Conservation (phyloP, 2,888 invertebrate genomes). For the Hyppa rectilinea region DNA sequence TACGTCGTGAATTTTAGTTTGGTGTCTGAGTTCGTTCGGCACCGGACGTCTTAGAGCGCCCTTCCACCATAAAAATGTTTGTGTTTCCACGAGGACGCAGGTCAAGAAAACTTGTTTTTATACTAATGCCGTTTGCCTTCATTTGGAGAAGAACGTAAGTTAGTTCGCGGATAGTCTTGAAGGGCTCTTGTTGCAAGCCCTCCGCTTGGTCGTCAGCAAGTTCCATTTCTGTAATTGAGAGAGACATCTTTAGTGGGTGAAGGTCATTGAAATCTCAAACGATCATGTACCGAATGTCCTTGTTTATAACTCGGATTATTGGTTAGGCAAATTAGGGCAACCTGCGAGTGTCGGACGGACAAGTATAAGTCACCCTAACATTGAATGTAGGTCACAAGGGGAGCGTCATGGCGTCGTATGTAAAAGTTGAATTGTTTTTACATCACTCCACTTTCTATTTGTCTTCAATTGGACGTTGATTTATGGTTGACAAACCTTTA, state of each 20-base stretch:
- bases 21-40: no score
- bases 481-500: not conserved
- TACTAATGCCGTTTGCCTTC: no score
- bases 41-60: no score
- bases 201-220: no score
- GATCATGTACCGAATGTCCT: not conserved
- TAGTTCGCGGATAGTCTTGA: no score
- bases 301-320: not conserved
- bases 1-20: no score
- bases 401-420: not conserved
- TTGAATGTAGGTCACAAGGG: not conserved
- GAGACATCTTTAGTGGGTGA: constrained; percentile 16
- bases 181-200: no score
- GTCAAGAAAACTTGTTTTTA: no score
- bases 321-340: not conserved
- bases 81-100: no score
- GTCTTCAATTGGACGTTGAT: not conserved
- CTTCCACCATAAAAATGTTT: no score
- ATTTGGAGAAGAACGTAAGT: no score
- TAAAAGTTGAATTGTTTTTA: not conserved
- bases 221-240: constrained; percentile 31
- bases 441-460: not conserved
- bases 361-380: not conserved
- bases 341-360: not conserved
- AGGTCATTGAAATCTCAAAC: not conserved